Conservation (phyloP, 2,888 invertebrate species). For the Gandaritis pyraliata region DNA sequence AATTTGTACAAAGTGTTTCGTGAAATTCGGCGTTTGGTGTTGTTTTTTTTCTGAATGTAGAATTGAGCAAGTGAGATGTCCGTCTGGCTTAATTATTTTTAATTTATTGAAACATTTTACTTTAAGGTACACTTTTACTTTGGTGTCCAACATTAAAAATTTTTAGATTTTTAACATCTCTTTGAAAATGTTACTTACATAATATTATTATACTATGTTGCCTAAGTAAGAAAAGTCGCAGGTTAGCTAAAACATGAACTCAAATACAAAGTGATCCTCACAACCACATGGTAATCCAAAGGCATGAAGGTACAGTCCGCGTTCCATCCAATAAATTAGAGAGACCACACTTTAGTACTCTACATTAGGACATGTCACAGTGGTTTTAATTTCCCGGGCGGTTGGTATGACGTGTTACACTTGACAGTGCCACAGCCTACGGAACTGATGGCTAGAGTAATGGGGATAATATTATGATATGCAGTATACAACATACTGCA, state of each 20-base stretch:
- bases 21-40: too few species aligned
- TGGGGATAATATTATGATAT: not conserved
- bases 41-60: too few species aligned
- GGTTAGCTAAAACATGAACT: not conserved
- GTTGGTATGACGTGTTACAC: conserved; percentile 41
- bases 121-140: too few species aligned
- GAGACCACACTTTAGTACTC: conserved; percentile 37
- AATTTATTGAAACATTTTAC: too few species aligned
- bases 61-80: too few species aligned
- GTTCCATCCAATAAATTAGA: conserved; percentile 36
- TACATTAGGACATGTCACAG: conserved; percentile 48
- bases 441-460: conserved; percentile 5
- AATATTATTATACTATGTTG: too few species aligned
- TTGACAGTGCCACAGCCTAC: conserved; percentile 18
- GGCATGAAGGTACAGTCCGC: conserved; percentile 8
- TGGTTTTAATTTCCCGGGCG: conserved; percentile 59
- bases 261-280: conserved; percentile 6
- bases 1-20: not conserved
- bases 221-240: too few species aligned
- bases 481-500: too few species aligned
- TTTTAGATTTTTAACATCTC: too few species aligned
- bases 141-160: too few species aligned
- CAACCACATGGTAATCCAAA: conserved; percentile 3
- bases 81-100: too few species aligned
- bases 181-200: too few species aligned